A percentile compares a stretch with the other conserved stretches of the same genome.
Evolutionary conservation across 2,888 invertebrate genomes (phyloP).

Genomic region (Ochropacha duplaris): DNA sequence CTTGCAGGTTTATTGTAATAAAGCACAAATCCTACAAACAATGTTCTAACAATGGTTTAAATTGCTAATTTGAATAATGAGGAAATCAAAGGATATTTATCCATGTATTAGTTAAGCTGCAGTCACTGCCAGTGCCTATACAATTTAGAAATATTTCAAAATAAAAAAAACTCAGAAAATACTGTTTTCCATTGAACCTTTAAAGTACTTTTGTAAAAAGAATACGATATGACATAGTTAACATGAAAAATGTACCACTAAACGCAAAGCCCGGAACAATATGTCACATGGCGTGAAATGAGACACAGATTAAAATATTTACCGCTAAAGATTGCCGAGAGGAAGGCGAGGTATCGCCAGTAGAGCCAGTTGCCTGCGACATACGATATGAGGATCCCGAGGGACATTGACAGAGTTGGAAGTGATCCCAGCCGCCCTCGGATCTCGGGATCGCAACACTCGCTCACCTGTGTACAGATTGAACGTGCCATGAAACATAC

Average conservation of each 20-base stretch:
- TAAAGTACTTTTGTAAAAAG: too few relatives aligned
- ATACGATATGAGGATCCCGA: slow-evolving; percentile 85
- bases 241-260: not conserved
- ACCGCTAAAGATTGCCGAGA: slow-evolving; percentile 77
- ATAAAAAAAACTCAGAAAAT: too few relatives aligned
- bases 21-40: not conserved
- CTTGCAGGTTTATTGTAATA: not conserved
- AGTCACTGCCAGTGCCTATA: too few relatives aligned
- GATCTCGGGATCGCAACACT: slow-evolving; percentile 85
- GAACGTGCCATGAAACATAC: not conserved
- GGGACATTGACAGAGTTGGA: slow-evolving; percentile 85
- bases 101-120: too few relatives aligned
- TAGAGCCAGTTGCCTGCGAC: slow-evolving; percentile 80
- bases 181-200: too few relatives aligned
- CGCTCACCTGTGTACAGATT: slow-evolving; percentile 73
- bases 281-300: not conserved
- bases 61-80: too few relatives aligned
- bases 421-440: slow-evolving; percentile 85
- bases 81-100: too few relatives aligned
- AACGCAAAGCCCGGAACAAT: not conserved
- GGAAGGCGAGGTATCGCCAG: slow-evolving; percentile 83
- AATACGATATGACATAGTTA: not conserved
- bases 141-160: too few relatives aligned
- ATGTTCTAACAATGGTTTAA: too few relatives aligned
- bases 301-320: slow-evolving; percentile 22